Base-by-base conservation (phyloP, 2,113 vertebrate genomes). In the Erythrocercus mccallii region DNA sequence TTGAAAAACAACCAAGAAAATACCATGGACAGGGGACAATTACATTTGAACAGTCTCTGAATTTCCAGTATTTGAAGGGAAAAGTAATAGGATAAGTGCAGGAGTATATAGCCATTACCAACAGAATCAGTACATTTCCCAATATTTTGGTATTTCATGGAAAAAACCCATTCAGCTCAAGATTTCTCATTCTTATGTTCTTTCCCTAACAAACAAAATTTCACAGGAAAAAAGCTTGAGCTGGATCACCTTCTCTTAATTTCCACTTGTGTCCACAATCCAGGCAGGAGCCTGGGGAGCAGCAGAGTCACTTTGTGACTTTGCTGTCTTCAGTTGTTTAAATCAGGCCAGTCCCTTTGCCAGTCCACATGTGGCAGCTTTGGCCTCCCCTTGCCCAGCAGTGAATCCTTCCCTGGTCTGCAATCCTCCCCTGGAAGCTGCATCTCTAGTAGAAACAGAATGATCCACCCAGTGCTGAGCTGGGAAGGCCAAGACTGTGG, bases 401-500 rank as follows among this genome's bases (percentile, higher is more conserved):
- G 12, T 0, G 30, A 22, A 6, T 25, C 48, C 56, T 47, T 5
- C 24, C 9, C 13, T 31, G 4, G 3, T 31, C 21, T 25, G n/a
- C 3, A n/a, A n/a, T n/a, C n/a, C n/a, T n/a, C n/a, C n/a, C n/a
- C n/a, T n/a, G n/a, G 27, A n/a, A 6, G n/a, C 66, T 33, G 56
- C 25, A 25, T 2, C 44, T 53, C 50, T 76, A 23, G 38, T 30
- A 16, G 20, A 25, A 27, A 38, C 27, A 27, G 37, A n/a, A 19
- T 9, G 11, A 58, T 14, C 14, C 16, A 2, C 24, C 12, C 14
- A 22, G 8, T 44, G 44, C n/a, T 0, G 0, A 10, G 23, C 22
- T 12, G 3, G 23, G 47, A 40, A 31, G 20, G 60, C 31, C 2
- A 12, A 42, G 24, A 10, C 3, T 1, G 9, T 1, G 0, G 7